Base-by-base conservation (phyloP, 2,797 vertebrate genomes). In the Borostomias antarcticus region DNA sequence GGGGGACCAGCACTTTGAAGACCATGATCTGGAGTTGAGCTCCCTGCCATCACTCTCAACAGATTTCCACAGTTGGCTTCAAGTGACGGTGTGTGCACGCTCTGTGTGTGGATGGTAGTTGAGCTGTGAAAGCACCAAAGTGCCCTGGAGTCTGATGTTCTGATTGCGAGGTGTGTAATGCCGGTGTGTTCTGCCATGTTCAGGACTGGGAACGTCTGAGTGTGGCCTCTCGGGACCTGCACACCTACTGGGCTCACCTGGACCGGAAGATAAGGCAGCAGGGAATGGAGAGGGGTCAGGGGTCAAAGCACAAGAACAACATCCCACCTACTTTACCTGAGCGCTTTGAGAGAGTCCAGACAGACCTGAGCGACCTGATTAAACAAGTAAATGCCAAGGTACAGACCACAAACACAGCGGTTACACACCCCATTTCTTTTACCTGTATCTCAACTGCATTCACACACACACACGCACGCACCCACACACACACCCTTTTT, bases 301-400 rank as follows among this genome's bases (percentile, higher is more conserved):
- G n/a, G 43, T 26, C 7, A 52, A 28, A 30, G 26, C 0, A 59
- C 30, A 21, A 28, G 1, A 6, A 37, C 33, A 45, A 52, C 33
- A 19, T 48, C 28, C n/a, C 9, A 23, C 58, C 3, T 19, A 65
- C 61, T 32, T 70, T 93, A 66, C 32, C 70, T 48, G 56, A 70
- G 58, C 74, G 69, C 25, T 83, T 93, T 19, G 64, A 47, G 40
- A 21, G 78, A 68, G 73, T 93, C 62, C 87, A 93, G 84, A 71
- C 84, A 66, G 86, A 93, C 65, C 73, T 94, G 58, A 78, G 88
- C 25, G 92, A 94, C 73, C 86, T 94, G 63, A 88, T 92, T 53
- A 80, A 2, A 59, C 81, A 90, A 78, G 78, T 91, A 65, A 86
- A 73, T 71, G 76, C 17, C 62, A 89, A 93, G 89, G 91, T 90